Evolutionary conservation across 2,797 vertebrate genomes (phyloP), one percentile per base, ranked within the genome.

Genomic region (Sebastiscus albofasciatus): DNA sequence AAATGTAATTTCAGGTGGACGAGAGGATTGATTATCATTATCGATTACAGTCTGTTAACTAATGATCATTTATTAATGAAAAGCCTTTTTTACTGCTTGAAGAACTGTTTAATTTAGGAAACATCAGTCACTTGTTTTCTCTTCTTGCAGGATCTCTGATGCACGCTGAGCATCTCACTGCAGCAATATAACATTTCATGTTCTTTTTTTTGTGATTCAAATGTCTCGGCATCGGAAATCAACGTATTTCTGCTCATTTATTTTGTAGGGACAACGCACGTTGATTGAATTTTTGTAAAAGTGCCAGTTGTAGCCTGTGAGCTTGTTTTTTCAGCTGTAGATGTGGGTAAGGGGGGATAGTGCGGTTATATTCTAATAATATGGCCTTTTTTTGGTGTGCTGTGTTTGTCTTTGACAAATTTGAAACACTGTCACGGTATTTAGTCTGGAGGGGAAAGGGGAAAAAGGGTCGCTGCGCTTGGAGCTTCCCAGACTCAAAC

Each of bases 121-220:
- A 56, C 24, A n/a, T 29, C 6, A 26, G 20, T 14, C 26, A 5
- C 20, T 29, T 52, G 16, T 13, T 69, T 75, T 59, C 12, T 62
- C 26, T 69, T 59, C 4, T n/a, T 12, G 39, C 26, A 31, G 65
- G 71, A 70, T 62, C 39, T 69, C 12, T 68, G 39, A 77, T 60
- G 71, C 64, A 69, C 56, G n/a, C 36, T 60, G 27, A 80, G 49
- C 54, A 29, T 75, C 64, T 61, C 10, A 58, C 71, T 58, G 60
- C 69, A 80, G 75, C 83, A 81, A 81, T 78, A 77, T 26, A 4
- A 77, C 67, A 36, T 60, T 61, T 8, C 24, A 52, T 52, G 18
- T 52, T n/a, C 3, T 31, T 46, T 31, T 33, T 58, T 27, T 56
- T 56, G 16, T 77, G 26, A 61, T 29, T n/a, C 20, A 34, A 6